Evolutionary conservation across 2,797 vertebrate species (phyloP), one percentile per base, ranked within the genome.

Genomic region (Typhlichthys eigenmanni): DNA sequence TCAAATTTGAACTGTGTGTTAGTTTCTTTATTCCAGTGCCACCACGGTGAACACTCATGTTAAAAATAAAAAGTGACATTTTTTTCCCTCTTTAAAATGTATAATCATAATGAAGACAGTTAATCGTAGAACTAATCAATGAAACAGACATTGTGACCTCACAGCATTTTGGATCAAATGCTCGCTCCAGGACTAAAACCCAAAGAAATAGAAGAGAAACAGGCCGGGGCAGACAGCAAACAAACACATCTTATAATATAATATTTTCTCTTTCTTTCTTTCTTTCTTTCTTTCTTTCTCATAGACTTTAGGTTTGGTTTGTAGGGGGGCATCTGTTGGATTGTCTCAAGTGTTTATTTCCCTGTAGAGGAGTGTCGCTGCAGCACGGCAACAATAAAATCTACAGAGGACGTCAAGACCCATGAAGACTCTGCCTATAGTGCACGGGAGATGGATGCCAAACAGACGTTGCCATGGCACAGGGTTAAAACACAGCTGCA

Each of bases 21-120:
- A 92, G 87, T 90, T 90, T 88, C 89, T 93, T 92, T 92, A 92
- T 88, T 92, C 79, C 85, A 87, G 90, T 90, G 91, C 83, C 92
- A 92, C 89, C 88, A 82, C 69, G 72, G 90, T 89, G 92, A 91
- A 88, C 91, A 92, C 91, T 72, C 78, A 86, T 85, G 85, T 90
- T 89, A 87, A 92, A 92, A 91, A 91, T 82, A 84, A 85, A 88
- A 87, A 80, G 87, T 86, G 87, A 90, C 87, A 91, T 87, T 79
- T 79, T 81, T 83, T 65, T 64, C 64, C 64, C 53, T 85, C 76
- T 72, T 89, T 90, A 88, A 90, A 90, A 89, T 80, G 79, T 86
- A 87, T 72, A 81, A 90, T 86, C 85, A 90, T 82, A 88, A 87
- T 86, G 80, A 81, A 85, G 82, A 90, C 86, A 89, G 85, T 86